A percentile compares a stretch with the other conserved stretches of the same genome.
Conservation (phyloP, 2,888 invertebrate species). For the Girardia tigrina region DNA sequence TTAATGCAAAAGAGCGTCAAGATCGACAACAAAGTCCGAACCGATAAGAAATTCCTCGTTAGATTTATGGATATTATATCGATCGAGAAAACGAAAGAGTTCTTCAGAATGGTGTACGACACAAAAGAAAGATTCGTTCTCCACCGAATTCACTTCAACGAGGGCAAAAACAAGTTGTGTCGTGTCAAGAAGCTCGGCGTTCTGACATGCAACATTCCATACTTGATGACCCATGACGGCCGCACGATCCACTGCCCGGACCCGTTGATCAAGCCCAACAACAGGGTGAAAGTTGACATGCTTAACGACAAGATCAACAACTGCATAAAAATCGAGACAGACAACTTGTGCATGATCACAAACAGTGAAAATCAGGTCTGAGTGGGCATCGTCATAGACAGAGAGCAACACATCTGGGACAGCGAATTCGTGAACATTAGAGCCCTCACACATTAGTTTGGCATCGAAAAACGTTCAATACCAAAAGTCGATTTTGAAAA, state of each 20-base stretch:
- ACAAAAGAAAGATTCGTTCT: conserved; percentile 94
- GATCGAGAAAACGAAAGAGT: conserved; percentile 92
- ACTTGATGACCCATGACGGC: conserved; percentile 85
- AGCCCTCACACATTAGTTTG: too few species aligned
- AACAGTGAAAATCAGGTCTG: too few species aligned
- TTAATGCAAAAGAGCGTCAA: conserved; percentile 93
- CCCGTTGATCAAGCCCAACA: conserved; percentile 85
- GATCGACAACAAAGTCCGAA: conserved; percentile 92
- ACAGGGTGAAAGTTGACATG: conserved; percentile 87
- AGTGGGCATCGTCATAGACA: too few species aligned
- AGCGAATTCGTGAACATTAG: too few species aligned
- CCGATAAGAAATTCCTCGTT: conserved; percentile 88
- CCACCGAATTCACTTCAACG: conserved; percentile 87
- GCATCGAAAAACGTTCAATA: too few species aligned
- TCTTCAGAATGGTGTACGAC: conserved; percentile 93
- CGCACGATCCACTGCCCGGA: conserved; percentile 96
- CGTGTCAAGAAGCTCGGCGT: conserved; percentile 52
- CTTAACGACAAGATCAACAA: conserved; percentile 83
- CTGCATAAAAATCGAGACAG: conserved; percentile 85
- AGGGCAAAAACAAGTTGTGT: conserved; percentile 60
- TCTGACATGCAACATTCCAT: conserved; percentile 59
- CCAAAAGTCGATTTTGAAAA: too few species aligned
- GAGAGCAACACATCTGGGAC: too few species aligned
- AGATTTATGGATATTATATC: conserved; percentile 99
- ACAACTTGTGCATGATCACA: too few species aligned